Evolutionary conservation across 1,140 invertebrate species (phyloP).

Genomic region (Penaeus vannamei): DNA sequence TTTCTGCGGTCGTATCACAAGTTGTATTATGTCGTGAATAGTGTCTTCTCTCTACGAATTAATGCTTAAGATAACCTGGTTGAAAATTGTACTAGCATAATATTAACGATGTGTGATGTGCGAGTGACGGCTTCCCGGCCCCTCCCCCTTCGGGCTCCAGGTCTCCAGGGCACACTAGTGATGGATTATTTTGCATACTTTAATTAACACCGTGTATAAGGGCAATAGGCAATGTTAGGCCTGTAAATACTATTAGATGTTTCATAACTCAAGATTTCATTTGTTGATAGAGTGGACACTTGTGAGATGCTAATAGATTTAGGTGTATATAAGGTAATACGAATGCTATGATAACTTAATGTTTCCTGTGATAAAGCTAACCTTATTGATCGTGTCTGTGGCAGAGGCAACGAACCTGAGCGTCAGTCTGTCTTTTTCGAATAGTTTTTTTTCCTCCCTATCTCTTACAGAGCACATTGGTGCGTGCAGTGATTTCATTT

Average conservation of each 20-base stretch:
- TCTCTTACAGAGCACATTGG: no score
- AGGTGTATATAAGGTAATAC: conserved; percentile 35
- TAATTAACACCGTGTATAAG: conserved; percentile 63
- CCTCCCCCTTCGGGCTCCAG: no score
- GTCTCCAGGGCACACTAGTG: neutral
- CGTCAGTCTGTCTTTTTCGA: neutral
- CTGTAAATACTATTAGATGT: conserved; percentile 59
- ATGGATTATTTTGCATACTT: conserved; percentile 27
- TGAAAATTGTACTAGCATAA: no score
- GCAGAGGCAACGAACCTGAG: neutral
- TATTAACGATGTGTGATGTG: no score
- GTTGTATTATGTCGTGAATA: no score
- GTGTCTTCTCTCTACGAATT: no score
- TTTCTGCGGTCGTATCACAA: no score
- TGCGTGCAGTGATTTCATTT: no score
- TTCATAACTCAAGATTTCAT: conserved; percentile 45
- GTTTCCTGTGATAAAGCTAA: conserved; percentile 61
- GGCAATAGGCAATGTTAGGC: conserved; percentile 62
- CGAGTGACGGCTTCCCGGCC: no score
- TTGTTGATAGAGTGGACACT: conserved; percentile 56
- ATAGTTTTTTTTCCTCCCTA: neutral
- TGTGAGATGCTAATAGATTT: conserved; percentile 47
- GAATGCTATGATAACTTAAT: conserved; percentile 60
- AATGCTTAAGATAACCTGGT: no score
- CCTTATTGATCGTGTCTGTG: conserved; percentile 48